phyloP scores from a whole-genome alignment of 2,888 invertebrate species.

The Leucophenga maculata region DNA sequence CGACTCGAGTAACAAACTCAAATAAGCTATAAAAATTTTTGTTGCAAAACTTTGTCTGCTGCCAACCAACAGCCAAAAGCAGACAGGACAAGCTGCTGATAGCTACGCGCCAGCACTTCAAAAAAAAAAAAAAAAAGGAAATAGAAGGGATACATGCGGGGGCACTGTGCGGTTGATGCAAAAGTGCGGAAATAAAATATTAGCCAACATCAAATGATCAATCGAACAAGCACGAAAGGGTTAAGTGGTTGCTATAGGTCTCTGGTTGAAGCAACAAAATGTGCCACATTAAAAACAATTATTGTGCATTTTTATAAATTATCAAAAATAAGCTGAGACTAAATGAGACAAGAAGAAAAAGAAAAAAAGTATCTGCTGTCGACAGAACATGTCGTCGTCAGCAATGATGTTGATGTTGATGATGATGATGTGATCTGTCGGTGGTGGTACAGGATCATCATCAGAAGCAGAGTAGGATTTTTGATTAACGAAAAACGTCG shows the following conservation, averaged over 20 bases:
- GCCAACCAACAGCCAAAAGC: constrained; percentile 26
- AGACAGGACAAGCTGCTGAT: constrained; percentile 17
- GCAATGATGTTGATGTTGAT: no score
- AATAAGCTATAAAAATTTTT: constrained; percentile 26
- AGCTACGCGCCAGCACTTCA: constrained; percentile 16
- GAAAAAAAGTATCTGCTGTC: no score
- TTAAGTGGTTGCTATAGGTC: not conserved
- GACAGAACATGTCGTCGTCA: no score
- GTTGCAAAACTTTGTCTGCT: constrained; percentile 19
- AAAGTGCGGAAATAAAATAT: constrained; percentile 69
- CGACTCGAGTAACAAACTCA: not conserved
- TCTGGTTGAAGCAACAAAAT: not conserved
- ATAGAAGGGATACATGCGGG: not conserved
- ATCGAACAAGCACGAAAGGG: constrained; percentile 2
- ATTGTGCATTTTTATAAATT: constrained; percentile 1
- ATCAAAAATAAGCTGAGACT: no score
- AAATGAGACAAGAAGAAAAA: no score
- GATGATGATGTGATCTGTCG: no score
- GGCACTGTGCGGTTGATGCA: constrained; percentile 40
- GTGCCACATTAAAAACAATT: constrained; percentile 6
- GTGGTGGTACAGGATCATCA: no score
- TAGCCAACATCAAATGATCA: constrained; percentile 45
- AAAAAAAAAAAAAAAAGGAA: constrained; percentile 35
- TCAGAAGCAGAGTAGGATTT: no score
- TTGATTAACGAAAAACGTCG: no score